Percentiles rank a stretch among this genome's conserved stretches.
Conservation (phyloP, 1,140 invertebrate genomes). For the Plutomurus gul region DNA sequence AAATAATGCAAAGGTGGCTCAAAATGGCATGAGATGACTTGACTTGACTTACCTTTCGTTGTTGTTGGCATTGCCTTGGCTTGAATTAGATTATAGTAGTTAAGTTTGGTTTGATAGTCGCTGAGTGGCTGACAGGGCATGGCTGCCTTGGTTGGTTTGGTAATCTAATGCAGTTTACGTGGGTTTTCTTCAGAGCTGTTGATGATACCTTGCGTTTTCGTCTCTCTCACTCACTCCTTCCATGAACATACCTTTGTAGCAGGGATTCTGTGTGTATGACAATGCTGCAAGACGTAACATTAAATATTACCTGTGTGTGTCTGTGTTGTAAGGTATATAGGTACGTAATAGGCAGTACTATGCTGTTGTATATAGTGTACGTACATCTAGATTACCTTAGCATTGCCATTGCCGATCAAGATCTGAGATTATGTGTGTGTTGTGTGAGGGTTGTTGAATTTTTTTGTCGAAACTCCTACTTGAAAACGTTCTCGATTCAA, state of each 20-base stretch:
- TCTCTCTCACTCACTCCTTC: not conserved
- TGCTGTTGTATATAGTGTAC: too few species aligned
- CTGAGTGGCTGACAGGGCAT: not conserved
- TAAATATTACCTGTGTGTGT: too few species aligned
- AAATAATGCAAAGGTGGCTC: not conserved
- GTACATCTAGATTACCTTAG: not conserved
- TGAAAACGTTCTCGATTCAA: conserved; percentile 3
- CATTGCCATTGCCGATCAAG: not conserved
- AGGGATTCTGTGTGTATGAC: too few species aligned
- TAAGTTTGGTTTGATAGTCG: not conserved
- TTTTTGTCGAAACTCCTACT: not conserved
- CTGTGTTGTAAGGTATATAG: too few species aligned
- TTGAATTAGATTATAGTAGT: not conserved
- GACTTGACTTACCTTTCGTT: not conserved
- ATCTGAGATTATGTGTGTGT: not conserved
- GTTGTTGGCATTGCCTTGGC: not conserved
- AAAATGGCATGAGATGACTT: not conserved
- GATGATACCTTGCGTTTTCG: not conserved
- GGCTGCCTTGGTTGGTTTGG: not conserved
- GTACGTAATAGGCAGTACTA: too few species aligned
- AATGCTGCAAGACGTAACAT: too few species aligned
- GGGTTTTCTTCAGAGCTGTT: conserved; percentile 1
- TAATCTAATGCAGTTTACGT: conserved; percentile 5
- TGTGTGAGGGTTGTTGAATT: not conserved
- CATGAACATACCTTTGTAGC: too few species aligned